phyloP scores from a whole-genome alignment of 1,140 invertebrate genomes.

The Andricus grossulariae region DNA sequence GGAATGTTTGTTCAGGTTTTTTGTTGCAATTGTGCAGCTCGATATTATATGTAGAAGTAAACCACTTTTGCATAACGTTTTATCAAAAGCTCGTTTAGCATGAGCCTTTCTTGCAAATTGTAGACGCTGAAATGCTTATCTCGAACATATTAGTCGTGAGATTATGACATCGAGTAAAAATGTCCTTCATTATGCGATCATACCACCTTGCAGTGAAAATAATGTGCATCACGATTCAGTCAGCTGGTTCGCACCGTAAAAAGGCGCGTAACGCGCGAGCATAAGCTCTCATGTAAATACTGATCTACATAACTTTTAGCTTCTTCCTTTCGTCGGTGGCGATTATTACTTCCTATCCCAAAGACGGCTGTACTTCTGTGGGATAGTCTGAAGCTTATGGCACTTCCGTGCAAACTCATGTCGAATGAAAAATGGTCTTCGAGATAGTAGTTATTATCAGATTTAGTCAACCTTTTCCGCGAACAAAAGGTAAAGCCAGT shows the following conservation, averaged over 20 bases:
- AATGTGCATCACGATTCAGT: conserved; percentile 4
- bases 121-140: conserved; percentile 17
- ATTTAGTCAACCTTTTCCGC: neutral
- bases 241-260: neutral
- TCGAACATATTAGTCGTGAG: conserved; percentile 12
- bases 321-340: conserved; percentile 13
- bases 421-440: neutral
- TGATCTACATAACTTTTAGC: conserved; percentile 26
- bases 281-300: conserved; percentile 1
- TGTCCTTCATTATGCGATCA: neutral
- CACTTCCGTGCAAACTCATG: neutral
- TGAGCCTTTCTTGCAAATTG: neutral
- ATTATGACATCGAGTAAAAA: conserved; percentile 9
- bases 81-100: neutral
- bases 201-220: neutral
- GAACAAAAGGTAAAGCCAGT: neutral
- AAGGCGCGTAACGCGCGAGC: conserved; percentile 20
- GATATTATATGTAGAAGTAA: neutral
- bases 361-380: conserved; percentile 1
- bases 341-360: conserved; percentile 23
- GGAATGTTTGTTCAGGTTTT: no score
- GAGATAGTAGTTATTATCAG: conserved; percentile 1
- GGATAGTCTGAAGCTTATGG: conserved; percentile 20
- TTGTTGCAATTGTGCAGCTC: no score
- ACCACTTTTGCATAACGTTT: neutral